Conservation (phyloP, 2,888 invertebrate genomes). For the Hofmannophila pseudospretella region DNA sequence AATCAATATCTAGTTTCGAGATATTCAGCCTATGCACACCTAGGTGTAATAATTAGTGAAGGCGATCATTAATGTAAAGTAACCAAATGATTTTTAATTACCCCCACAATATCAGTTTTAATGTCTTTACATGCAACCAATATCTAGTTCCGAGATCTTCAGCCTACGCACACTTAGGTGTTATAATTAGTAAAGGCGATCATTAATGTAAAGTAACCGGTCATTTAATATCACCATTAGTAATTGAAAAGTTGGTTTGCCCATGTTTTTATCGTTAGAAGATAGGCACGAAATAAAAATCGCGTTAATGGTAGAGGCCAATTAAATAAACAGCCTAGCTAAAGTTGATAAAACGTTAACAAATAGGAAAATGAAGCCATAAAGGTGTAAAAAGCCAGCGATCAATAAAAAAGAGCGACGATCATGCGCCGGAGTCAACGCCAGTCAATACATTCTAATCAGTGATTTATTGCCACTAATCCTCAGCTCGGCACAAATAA, state of each 20-base stretch:
- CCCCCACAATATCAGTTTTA: constrained; percentile 1
- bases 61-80: no score
- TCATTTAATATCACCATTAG: constrained; percentile 29
- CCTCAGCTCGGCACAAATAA: constrained; percentile 76
- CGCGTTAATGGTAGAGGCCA: constrained; percentile 42
- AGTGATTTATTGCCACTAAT: constrained; percentile 77
- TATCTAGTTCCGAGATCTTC: constrained; percentile 2
- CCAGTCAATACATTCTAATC: constrained; percentile 78
- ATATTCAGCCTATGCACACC: no score
- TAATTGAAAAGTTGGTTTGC: constrained; percentile 34
- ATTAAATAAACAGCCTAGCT: constrained; percentile 56
- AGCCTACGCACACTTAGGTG: constrained; percentile 5
- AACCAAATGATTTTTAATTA: constrained; percentile 5
- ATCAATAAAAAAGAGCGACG: constrained; percentile 60
- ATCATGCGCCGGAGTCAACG: constrained; percentile 63
- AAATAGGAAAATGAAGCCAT: constrained; percentile 58
- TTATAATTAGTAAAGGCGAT: constrained; percentile 7
- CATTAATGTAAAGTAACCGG: constrained; percentile 5
- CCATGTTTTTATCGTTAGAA: constrained; percentile 26
- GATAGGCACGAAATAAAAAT: constrained; percentile 39
- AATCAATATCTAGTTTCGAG: no score
- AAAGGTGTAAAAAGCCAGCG: constrained; percentile 60
- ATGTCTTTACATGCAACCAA: neutral
- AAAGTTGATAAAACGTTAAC: constrained; percentile 49
- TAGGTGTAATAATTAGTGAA: no score